Conservation (phyloP, 37 sponge, comb jelly and placozoan species). For the Ianthella basta region DNA sequence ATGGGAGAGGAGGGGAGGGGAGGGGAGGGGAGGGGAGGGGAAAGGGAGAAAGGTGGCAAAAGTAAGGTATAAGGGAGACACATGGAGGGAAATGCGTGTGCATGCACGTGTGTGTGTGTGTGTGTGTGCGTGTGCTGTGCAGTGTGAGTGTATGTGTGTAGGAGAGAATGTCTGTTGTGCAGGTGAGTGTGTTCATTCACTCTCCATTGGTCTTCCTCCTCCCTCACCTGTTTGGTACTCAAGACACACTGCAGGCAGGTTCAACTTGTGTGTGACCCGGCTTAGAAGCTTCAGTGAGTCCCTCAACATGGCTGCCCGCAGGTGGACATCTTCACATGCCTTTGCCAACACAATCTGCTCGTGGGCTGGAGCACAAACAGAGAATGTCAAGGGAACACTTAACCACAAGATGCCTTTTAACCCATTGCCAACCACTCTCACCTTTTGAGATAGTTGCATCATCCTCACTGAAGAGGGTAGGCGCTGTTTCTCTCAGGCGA, state of each 20-base stretch:
- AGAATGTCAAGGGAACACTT: too few relatives aligned
- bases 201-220: neutral
- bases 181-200: too few relatives aligned
- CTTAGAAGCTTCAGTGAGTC: slow-evolving; percentile 74
- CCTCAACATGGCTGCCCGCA: slow-evolving; percentile 48
- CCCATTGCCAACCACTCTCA: neutral
- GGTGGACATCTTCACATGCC: slow-evolving; percentile 27
- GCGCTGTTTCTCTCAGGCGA: slow-evolving; percentile 62
- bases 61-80: too few relatives aligned
- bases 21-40: neutral
- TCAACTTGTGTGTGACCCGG: slow-evolving; percentile 74
- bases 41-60: too few relatives aligned
- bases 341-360: slow-evolving; percentile 69
- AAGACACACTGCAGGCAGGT: slow-evolving; percentile 68
- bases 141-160: too few relatives aligned
- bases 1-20: neutral
- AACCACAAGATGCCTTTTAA: neutral
- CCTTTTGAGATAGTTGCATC: slow-evolving; percentile 81
- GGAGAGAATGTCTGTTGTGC: too few relatives aligned
- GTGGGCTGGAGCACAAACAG: slow-evolving; percentile 29
- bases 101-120: too few relatives aligned
- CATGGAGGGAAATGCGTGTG: too few relatives aligned
- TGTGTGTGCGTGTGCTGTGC: too few relatives aligned
- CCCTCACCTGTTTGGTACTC: slow-evolving; percentile 53
- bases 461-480: slow-evolving; percentile 71